These are phyloP conservation scores for Xenentodon cancila DNA, from an alignment of 2,797 vertebrate species.

Conservation along the genomic window DNA sequence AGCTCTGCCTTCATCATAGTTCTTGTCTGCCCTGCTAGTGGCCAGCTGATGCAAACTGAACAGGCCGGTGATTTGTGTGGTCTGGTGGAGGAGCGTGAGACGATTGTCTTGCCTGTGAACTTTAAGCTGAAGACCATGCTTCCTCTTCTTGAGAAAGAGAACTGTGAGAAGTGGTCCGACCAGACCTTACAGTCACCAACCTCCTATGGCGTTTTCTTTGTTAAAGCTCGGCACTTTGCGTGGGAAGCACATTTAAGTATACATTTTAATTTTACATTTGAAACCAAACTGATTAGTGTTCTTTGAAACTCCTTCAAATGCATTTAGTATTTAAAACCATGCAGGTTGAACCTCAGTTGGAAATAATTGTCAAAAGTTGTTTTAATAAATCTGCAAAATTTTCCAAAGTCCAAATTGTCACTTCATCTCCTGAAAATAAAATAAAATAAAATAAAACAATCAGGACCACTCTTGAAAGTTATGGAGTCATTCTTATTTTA, in stretches of 20 bases:
- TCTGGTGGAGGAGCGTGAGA: slow-evolving; percentile 23
- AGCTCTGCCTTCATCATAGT: not conserved
- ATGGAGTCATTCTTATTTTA: no score
- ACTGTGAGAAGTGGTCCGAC: not conserved
- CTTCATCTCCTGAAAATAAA: no score
- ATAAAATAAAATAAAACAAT: no score
- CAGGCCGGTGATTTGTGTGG: slow-evolving; percentile 48
- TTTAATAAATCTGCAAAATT: no score
- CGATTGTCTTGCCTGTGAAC: not conserved
- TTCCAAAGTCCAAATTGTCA: no score
- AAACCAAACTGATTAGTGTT: not conserved
- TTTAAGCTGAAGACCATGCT: not conserved
- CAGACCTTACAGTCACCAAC: not conserved
- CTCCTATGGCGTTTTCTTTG: no score
- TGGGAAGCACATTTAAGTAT: no score
- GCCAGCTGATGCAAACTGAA: slow-evolving; percentile 5
- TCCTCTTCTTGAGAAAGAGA: not conserved
- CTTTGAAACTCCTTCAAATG: not conserved
- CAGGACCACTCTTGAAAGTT: no score
- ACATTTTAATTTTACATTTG: no score
- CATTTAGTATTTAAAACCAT: not conserved
- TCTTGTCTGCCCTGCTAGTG: not conserved
- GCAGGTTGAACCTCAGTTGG: no score
- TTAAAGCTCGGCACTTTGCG: no score
- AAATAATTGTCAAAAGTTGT: no score